Evolutionary conservation across 2,797 vertebrate genomes (phyloP), one percentile per base, ranked within the genome.

Genomic region (Chaetodon trifasciatus): DNA sequence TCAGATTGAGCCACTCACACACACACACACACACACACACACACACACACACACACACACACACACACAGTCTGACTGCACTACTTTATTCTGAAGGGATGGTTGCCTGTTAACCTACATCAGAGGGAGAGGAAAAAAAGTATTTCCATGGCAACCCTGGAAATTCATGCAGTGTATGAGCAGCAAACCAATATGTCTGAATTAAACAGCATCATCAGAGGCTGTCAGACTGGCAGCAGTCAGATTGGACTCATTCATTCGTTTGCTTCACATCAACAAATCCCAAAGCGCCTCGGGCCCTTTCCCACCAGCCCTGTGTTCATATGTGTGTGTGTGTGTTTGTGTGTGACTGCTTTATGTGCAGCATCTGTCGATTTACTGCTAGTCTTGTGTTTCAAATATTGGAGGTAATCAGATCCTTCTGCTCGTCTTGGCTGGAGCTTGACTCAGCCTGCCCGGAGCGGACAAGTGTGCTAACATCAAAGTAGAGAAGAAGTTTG

Each of bases 341-440:
- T 68, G 2, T 44, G 62, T 42, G 66, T 8, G 21, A 4, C 23
- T 40, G 78, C 13, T 73, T 64, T 40, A 62, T 82, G 76, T 83
- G 73, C 70, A 52, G 72, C 79, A 52, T 85, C 83, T 76, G 84
- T 85, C 15, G 21, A 76, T 85, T 78, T 70, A 32, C 65, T 63
- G 76, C 60, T 0, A 8, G 75, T 77, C 78, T 89, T 73, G 47
- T 72, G 74, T 89, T 91, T 84, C 82, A 90, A 39, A 86, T 80
- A 80, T 82, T 70, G 58, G 57, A 23, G 55, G 87, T 86, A 86
- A 90, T 73, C 66, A 40, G 81, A 91, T 83, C 74, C 40, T 39
- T 42, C 39, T 78, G 68, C 79, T 67, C 68, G 7, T 44, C 76
- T 40, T 62, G 64, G 42, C 61, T 65, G 12, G 61, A 65, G 79